Evolutionary conservation across 2,113 vertebrate genomes (phyloP).

Genomic region (Sinocyclocheilus maitianheensis): DNA sequence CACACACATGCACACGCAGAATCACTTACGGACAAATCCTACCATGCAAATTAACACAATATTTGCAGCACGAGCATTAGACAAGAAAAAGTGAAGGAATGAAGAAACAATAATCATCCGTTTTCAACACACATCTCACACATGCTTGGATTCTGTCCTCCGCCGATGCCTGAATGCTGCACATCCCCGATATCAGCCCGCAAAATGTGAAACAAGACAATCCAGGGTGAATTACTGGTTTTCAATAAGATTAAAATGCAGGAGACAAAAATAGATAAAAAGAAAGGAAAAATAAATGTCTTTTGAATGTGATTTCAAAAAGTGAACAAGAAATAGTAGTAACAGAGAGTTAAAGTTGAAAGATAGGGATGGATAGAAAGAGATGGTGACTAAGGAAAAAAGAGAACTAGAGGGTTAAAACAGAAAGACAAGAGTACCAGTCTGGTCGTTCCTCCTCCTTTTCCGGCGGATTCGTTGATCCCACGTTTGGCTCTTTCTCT

Average conservation of each 20-base stretch:
- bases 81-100: conserved; percentile 25
- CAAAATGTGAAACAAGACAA: conserved; percentile 51
- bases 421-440: conserved; percentile 30
- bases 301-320: background rate
- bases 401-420: background rate
- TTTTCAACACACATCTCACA: background rate
- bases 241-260: background rate
- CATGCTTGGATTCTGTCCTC: background rate
- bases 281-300: background rate
- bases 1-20: conserved; percentile 26
- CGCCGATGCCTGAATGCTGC: background rate
- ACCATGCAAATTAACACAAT: conserved; percentile 42
- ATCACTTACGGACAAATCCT: conserved; percentile 8
- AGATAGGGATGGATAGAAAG: conserved; percentile 43
- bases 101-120: background rate
- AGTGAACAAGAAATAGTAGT: background rate
- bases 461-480: conserved; percentile 69
- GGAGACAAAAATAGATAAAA: background rate
- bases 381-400: conserved; percentile 24
- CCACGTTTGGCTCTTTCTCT: conserved; percentile 68
- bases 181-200: background rate
- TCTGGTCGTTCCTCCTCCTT: conserved; percentile 33
- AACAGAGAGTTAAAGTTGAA: conserved; percentile 32
- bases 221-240: conserved; percentile 52
- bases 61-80: conserved; percentile 39